Evolutionary conservation across 2,888 invertebrate species (phyloP).

Genomic region (Dolomedes plantarius): DNA sequence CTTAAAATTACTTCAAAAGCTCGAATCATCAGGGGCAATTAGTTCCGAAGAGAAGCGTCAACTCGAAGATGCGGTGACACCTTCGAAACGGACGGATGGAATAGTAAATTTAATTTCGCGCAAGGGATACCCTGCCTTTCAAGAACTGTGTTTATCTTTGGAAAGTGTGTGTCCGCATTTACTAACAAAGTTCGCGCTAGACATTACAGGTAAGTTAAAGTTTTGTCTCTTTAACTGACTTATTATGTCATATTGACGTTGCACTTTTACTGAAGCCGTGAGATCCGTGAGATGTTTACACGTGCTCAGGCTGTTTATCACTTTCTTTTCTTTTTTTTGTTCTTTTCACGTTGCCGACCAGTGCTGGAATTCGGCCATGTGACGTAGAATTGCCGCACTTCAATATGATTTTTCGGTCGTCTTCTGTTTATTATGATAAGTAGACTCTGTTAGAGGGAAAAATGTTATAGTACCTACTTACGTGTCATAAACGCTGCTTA

Average conservation of each 20-base stretch:
- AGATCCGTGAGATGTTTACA: not conserved
- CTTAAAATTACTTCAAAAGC: slow-evolving; percentile 74
- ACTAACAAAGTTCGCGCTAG: slow-evolving; percentile 71
- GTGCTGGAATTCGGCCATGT: not conserved
- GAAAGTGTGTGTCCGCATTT: slow-evolving; percentile 74
- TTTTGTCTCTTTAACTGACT: not conserved
- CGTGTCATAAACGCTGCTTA: too few species aligned
- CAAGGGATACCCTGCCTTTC: slow-evolving; percentile 75
- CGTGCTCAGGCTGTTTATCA: not conserved
- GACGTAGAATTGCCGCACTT: too few species aligned
- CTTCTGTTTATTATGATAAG: too few species aligned
- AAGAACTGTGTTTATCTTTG: slow-evolving; percentile 76
- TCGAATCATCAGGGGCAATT: slow-evolving; percentile 75
- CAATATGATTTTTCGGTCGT: too few species aligned
- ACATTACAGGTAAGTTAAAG: slow-evolving; percentile 55
- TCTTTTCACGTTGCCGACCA: not conserved
- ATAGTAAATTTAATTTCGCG: slow-evolving; percentile 75
- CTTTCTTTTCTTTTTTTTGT: too few species aligned
- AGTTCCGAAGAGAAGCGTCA: slow-evolving; percentile 75
- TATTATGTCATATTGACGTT: too few species aligned
- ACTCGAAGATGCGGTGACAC: slow-evolving; percentile 73
- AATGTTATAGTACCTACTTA: too few species aligned
- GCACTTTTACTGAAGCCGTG: not conserved
- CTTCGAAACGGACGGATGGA: slow-evolving; percentile 74
- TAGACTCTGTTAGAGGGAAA: too few species aligned